phyloP scores from a whole-genome alignment of 2,888 invertebrate genomes.

The Melolontha melolontha region DNA sequence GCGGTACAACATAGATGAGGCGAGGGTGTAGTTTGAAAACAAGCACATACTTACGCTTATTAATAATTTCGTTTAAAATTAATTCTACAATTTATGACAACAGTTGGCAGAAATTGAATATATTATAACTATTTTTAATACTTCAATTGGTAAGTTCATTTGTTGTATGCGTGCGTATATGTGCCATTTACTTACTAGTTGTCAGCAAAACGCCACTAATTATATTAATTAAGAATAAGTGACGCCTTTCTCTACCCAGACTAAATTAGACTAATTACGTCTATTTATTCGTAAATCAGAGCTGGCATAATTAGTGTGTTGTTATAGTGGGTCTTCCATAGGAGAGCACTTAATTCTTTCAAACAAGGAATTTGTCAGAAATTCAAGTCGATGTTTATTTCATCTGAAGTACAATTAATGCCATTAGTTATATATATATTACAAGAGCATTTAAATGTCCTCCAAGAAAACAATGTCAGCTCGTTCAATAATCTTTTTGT shows the following conservation, averaged over 20 bases:
- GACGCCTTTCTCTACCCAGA: slow-evolving; percentile 49
- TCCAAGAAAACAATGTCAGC: no score
- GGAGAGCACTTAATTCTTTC: no score
- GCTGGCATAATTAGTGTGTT: slow-evolving; percentile 1
- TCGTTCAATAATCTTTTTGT: no score
- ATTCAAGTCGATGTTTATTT: no score
- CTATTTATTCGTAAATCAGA: slow-evolving; percentile 50
- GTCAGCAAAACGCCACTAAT: slow-evolving; percentile 51
- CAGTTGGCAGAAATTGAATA: slow-evolving; percentile 40
- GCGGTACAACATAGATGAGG: slow-evolving; percentile 3
- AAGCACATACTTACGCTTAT: slow-evolving; percentile 25
- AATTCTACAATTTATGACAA: slow-evolving; percentile 41
- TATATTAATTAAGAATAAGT: slow-evolving; percentile 56
- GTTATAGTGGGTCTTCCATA: no score
- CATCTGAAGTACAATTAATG: no score
- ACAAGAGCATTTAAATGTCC: no score
- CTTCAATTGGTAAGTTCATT: slow-evolving; percentile 41
- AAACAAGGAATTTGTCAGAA: no score
- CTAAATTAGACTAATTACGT: slow-evolving; percentile 54
- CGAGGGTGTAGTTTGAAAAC: slow-evolving; percentile 38
- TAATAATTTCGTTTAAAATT: slow-evolving; percentile 42
- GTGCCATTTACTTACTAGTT: slow-evolving; percentile 43
- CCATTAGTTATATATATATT: no score
- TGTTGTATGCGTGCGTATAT: not conserved
- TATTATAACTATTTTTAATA: slow-evolving; percentile 39